Evolutionary conservation across 2,113 vertebrate genomes (phyloP).

Genomic region (Aleadryas rufinucha): DNA sequence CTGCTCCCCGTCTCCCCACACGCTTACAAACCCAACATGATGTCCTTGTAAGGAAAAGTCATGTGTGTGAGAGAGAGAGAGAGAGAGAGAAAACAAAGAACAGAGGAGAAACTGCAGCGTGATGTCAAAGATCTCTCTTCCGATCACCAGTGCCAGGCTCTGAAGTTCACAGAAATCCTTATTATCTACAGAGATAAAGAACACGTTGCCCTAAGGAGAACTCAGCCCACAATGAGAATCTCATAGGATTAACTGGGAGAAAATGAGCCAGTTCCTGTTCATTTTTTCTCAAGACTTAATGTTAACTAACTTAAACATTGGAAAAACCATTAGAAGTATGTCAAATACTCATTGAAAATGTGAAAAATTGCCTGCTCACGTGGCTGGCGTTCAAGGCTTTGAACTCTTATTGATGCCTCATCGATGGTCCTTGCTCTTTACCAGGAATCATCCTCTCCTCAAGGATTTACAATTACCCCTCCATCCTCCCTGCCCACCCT

Average conservation of each 20-base stretch:
- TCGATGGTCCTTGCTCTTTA: neutral
- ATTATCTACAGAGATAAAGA: neutral
- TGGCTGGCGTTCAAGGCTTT: neutral
- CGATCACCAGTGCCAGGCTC: neutral
- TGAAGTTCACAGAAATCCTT: neutral
- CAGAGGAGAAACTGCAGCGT: neutral
- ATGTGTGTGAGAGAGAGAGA: neutral
- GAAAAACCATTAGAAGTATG: neutral
- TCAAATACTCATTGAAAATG: neutral
- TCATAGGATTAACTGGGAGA: neutral
- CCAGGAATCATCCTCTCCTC: neutral
- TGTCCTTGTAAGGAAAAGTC: neutral
- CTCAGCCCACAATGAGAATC: neutral
- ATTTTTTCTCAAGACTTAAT: neutral
- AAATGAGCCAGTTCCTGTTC: neutral
- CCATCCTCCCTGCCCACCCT: neutral
- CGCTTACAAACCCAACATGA: neutral
- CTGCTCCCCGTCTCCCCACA: neutral
- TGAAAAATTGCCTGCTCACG: neutral
- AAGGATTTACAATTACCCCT: neutral
- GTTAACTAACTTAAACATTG: neutral
- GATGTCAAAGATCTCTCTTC: slow-evolving; percentile 9
- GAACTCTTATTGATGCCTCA: neutral
- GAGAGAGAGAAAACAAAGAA: neutral
- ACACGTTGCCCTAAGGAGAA: neutral